Base-by-base conservation (phyloP, 2,888 invertebrate genomes). In the Calameuta pallipes region DNA sequence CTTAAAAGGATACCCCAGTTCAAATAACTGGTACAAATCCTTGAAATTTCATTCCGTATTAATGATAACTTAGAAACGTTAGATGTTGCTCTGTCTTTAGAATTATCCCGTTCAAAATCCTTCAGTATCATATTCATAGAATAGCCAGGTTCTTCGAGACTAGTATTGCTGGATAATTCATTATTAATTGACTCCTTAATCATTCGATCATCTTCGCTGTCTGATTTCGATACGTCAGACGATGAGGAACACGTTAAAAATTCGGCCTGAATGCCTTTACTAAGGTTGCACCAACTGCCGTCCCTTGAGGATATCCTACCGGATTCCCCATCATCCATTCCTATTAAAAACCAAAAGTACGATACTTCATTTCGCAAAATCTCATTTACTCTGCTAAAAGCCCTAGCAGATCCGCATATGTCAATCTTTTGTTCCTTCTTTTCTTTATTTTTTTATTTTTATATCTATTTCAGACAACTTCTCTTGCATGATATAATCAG, bases 261-360 rank as follows among this genome's bases (percentile, higher is more conserved):
- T 75, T 82, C 79, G 30, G 79, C 81, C 69, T 75, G 77, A 92
- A 92, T 68, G 92, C 92, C 0, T 75, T 84, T 31, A 92, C 92
- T 78, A 86, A 92, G 4, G 88, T 92, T 0, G 92, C 92, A 34
- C 93, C 92, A 77, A 92, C 92, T 79, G 87, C 88, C 82, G 85
- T 93, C 93, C 82, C 90, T 92, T 0, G 92, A 92, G 80, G 80
- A 82, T 76, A 80, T 80, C 78, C 79, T 79, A 82, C 37, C 56
- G 78, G 78, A 80, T 75, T 41, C 78, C 76, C 70, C 76, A 41
- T 76, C 79, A 79, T 78, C 36, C 75, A 78, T 36, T 73, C 75
- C 69, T 70, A 69, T 78, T 76, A 56, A 56, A 56, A 56, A 23
- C 56, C 56, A 56, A 56, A 56, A 56, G 9, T 56, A 23, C 9